Conservation (phyloP, 2,888 invertebrate species). For the Merodon equestris region DNA sequence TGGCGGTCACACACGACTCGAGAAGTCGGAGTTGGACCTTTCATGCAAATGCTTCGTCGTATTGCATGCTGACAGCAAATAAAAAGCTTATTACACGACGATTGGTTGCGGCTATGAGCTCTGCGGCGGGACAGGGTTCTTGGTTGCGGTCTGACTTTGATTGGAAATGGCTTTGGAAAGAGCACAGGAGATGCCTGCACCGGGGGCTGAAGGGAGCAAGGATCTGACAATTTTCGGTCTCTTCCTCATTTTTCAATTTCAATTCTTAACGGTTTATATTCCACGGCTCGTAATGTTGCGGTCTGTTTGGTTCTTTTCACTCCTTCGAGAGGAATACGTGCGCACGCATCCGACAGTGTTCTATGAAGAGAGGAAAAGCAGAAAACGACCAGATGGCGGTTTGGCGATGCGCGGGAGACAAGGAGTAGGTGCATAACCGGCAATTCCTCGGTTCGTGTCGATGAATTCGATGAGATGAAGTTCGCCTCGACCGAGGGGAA, state of each 20-base stretch:
- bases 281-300: constrained; percentile 28
- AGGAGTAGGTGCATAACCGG: too few relatives aligned
- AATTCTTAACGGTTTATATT: constrained; percentile 57
- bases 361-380: constrained; percentile 7
- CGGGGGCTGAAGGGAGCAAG: neutral
- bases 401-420: too few relatives aligned
- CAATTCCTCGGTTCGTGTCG: constrained; percentile 50
- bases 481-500: neutral
- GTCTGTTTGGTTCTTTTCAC: constrained; percentile 41
- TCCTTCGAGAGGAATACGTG: constrained; percentile 37
- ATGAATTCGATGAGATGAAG: neutral
- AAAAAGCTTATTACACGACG: constrained; percentile 55
- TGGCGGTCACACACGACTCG: constrained; percentile 55
- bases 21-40: constrained; percentile 31
- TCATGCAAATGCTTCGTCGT: constrained; percentile 65
- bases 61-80: constrained; percentile 65
- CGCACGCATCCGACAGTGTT: constrained; percentile 9
- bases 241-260: constrained; percentile 58
- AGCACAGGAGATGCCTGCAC: neutral
- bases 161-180: constrained; percentile 29
- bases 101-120: constrained; percentile 13
- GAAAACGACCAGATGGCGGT: constrained; percentile 29
- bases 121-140: constrained; percentile 1
- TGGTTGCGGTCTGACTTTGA: constrained; percentile 46
- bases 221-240: constrained; percentile 35